Evolutionary conservation across 2,888 invertebrate genomes (phyloP).

Genomic region (Philopedon plagiatum): DNA sequence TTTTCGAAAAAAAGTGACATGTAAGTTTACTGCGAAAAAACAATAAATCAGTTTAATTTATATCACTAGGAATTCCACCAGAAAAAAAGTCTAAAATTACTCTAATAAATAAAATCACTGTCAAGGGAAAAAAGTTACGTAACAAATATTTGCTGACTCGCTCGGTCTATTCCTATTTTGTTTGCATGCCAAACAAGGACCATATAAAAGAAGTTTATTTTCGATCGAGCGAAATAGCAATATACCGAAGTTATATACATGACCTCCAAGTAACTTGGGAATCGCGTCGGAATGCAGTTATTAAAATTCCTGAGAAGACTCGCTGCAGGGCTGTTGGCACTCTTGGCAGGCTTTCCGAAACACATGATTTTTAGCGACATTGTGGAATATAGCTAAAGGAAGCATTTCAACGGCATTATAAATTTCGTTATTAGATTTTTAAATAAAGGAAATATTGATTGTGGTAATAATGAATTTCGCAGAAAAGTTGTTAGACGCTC

Average conservation of each 20-base stretch:
- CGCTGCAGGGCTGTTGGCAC: slow-evolving; percentile 21
- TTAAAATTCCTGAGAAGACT: slow-evolving; percentile 32
- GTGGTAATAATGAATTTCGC: too few relatives aligned
- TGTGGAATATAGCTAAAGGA: slow-evolving; percentile 16
- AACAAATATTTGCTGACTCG: background rate
- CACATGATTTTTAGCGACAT: slow-evolving; percentile 31
- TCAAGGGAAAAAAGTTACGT: background rate
- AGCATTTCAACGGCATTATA: background rate
- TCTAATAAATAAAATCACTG: background rate
- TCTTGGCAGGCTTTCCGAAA: slow-evolving; percentile 22
- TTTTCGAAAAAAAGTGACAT: too few relatives aligned
- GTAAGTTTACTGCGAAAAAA: too few relatives aligned
- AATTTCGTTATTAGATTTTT: slow-evolving; percentile 1
- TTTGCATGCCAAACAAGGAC: slow-evolving; percentile 18
- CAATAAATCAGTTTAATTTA: too few relatives aligned
- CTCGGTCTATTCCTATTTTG: background rate
- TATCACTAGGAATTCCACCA: too few relatives aligned
- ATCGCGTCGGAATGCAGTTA: slow-evolving; percentile 34
- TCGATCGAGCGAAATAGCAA: slow-evolving; percentile 20
- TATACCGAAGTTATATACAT: slow-evolving; percentile 30
- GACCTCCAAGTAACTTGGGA: slow-evolving; percentile 25
- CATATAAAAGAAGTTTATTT: slow-evolving; percentile 24
- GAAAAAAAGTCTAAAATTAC: background rate
- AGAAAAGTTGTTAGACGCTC: too few relatives aligned
- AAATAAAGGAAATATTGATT: background rate